Conservation (phyloP, 2,888 invertebrate genomes). For the Meteorus cinctellus region DNA sequence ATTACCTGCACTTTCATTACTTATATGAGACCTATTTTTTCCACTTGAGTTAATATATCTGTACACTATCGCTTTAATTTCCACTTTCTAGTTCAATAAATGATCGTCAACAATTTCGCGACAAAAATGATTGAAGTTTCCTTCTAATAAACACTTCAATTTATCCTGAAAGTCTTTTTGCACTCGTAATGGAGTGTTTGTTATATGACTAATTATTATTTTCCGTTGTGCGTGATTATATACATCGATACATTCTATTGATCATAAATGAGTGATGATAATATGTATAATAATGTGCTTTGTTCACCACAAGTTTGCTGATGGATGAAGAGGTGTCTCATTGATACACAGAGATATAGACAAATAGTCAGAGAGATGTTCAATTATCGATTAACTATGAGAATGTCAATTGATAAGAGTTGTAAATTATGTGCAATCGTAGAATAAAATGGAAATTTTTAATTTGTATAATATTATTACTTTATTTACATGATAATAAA, state of each 20-base stretch:
- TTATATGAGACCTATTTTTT: slow-evolving; percentile 58
- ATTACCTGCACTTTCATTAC: slow-evolving; percentile 62
- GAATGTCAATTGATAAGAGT: not conserved
- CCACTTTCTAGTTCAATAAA: slow-evolving; percentile 47
- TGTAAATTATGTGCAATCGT: not conserved
- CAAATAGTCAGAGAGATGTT: not conserved
- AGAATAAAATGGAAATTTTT: not conserved
- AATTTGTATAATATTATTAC: not conserved
- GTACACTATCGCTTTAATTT: slow-evolving; percentile 25
- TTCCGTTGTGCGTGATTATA: not conserved
- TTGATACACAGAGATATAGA: no score
- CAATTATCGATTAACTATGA: not conserved
- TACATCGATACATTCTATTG: not conserved
- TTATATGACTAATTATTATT: not conserved
- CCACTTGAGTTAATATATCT: slow-evolving; percentile 25
- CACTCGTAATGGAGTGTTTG: not conserved
- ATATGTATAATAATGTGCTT: not conserved
- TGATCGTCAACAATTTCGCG: not conserved
- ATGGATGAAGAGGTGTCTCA: not conserved
- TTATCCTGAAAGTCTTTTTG: not conserved
- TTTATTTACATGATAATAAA: not conserved
- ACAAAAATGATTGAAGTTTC: slow-evolving; percentile 12
- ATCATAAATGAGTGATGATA: not conserved
- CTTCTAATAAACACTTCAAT: not conserved
- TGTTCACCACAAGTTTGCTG: not conserved